Percentiles rank a stretch among this genome's conserved stretches.
Evolutionary conservation across 2,797 vertebrate genomes (phyloP).

Genomic region (Mormyrus proboscirostris): DNA sequence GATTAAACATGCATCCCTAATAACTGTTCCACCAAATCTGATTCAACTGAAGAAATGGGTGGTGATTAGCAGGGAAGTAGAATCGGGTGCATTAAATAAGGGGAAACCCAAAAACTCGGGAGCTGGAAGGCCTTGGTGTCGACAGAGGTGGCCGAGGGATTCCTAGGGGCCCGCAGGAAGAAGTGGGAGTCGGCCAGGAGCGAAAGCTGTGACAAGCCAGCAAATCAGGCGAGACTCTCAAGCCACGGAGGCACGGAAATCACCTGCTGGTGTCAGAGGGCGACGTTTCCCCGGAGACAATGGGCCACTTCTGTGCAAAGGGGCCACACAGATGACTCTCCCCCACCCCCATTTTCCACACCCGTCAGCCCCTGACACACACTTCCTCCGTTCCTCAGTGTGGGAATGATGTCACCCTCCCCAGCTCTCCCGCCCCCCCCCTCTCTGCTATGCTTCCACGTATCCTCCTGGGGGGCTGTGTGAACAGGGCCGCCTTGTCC

Average conservation of each 20-base stretch:
- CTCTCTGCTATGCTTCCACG: constrained; percentile 31
- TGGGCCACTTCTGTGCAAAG: background rate
- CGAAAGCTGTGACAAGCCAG: background rate
- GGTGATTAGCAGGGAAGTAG: no score
- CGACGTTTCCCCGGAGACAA: background rate
- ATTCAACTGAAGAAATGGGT: background rate
- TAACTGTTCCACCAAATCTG: background rate
- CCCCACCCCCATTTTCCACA: background rate
- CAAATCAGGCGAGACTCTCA: background rate
- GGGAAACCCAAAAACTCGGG: background rate
- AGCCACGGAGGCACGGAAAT: background rate
- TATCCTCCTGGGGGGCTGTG: constrained; percentile 30
- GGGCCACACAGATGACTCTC: background rate
- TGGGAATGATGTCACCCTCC: constrained; percentile 39
- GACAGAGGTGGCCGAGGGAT: background rate
- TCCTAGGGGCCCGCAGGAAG: background rate
- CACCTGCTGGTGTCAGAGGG: background rate
- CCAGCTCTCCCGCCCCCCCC: background rate
- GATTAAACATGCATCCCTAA: background rate
- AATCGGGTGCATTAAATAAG: no score
- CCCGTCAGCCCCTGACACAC: constrained; percentile 13
- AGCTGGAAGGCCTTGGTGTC: background rate
- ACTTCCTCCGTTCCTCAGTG: constrained; percentile 19
- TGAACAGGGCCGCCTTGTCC: constrained; percentile 21
- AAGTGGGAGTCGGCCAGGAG: background rate